phyloP scores from a whole-genome alignment of 1,140 invertebrate genomes.

The Drosophila kurseongensis region DNA sequence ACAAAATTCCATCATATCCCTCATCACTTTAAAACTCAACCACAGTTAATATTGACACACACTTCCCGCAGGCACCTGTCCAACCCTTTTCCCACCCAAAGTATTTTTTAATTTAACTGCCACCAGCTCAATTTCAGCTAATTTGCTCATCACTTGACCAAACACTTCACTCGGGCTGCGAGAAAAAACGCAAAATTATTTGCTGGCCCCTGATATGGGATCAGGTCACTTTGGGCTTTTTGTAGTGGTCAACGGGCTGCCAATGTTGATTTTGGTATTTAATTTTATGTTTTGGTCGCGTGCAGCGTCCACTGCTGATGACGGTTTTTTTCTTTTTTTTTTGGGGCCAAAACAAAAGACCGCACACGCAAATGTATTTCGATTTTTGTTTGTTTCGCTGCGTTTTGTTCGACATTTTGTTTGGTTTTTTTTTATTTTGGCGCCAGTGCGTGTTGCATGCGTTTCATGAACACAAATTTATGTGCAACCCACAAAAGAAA shows the following conservation, averaged over 20 bases:
- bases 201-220: constrained; percentile 47
- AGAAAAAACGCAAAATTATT: constrained; percentile 42
- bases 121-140: constrained; percentile 69
- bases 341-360: constrained; percentile 22
- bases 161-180: constrained; percentile 43
- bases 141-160: constrained; percentile 80
- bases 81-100: constrained; percentile 8
- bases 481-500: constrained; percentile 43
- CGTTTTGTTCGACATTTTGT: constrained; percentile 54
- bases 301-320: constrained; percentile 25
- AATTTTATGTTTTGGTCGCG: constrained; percentile 46
- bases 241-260: constrained; percentile 38
- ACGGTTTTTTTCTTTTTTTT: constrained; percentile 19
- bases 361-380: constrained; percentile 42
- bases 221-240: constrained; percentile 23
- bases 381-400: constrained; percentile 35
- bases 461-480: constrained; percentile 52
- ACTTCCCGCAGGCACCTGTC: constrained; percentile 8
- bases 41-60: constrained; percentile 20
- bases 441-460: constrained; percentile 65
- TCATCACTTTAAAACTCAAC: constrained; percentile 5
- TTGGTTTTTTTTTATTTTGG: constrained; percentile 39
- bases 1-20: not conserved
- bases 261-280: constrained; percentile 19
- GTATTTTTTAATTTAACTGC: constrained; percentile 58